A percentile compares a stretch with the other conserved stretches of the same genome.
Evolutionary conservation across 1,140 invertebrate genomes (phyloP).

Genomic region (Pectinophora gossypiella): DNA sequence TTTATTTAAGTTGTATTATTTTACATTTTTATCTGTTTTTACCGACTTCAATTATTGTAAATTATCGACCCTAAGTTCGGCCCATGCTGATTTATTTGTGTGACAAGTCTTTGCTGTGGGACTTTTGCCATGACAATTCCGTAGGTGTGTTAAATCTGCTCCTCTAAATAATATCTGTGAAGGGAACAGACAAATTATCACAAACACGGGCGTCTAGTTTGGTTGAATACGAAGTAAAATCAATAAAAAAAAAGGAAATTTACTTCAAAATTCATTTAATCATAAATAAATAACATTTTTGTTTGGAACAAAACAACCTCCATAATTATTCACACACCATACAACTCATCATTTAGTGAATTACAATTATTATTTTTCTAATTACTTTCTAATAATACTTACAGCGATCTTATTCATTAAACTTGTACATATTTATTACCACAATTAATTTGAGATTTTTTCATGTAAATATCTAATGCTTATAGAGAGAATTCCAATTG

Average conservation of each 20-base stretch:
- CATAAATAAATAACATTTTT: slow-evolving; percentile 75
- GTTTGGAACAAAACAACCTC: slow-evolving; percentile 74
- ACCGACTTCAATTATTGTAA: no score
- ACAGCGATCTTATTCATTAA: slow-evolving; percentile 68
- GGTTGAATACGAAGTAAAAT: no score
- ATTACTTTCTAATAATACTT: slow-evolving; percentile 74
- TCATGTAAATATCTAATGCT: slow-evolving; percentile 62
- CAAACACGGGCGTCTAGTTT: no score
- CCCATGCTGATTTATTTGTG: no score
- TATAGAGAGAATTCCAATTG: slow-evolving; percentile 69
- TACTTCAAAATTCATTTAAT: slow-evolving; percentile 73
- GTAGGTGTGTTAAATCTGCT: no score
- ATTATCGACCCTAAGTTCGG: no score
- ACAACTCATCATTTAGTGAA: slow-evolving; percentile 67
- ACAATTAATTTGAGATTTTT: slow-evolving; percentile 73
- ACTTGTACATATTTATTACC: slow-evolving; percentile 71
- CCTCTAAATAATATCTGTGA: no score
- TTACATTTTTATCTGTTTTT: no score
- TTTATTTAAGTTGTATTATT: no score
- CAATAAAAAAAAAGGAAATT: background rate
- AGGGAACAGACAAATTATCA: no score
- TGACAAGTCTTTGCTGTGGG: no score
- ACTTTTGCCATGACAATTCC: no score
- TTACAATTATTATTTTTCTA: slow-evolving; percentile 70
- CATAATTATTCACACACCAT: slow-evolving; percentile 71